Base-by-base conservation (phyloP, 2,113 vertebrate species). In the Lamprotornis superbus region DNA sequence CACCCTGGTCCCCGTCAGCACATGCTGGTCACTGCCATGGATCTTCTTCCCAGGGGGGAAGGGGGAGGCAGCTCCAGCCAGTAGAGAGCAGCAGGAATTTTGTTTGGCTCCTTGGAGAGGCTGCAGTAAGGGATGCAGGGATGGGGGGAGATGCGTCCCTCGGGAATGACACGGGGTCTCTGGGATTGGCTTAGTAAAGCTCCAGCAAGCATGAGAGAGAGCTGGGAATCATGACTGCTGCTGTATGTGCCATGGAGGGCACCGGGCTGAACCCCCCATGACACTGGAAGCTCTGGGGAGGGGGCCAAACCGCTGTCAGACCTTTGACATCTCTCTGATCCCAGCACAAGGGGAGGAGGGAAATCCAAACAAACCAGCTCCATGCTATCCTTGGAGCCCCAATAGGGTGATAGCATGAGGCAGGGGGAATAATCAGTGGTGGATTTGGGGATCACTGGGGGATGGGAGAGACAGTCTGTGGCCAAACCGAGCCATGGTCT, bases 31-130 rank as follows among this genome's bases (percentile, higher is more conserved):
- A 1, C 64, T 37, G 55, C 46, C 35, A 1, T 7, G 63, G 40
- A 17, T 71, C 47, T 52, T 59, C 33, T 42, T 47, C 52, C 47
- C 21, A 2, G 23, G 11, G 1, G 3, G 78, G 69, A 55, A 47
- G 2, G 22, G 33, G 55, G 20, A 71, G 55, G 59, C 80, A 90
- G 76, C 44, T 86, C 74, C 73, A 46, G 64, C 24, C 81, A n/a
- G 84, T 47, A 91, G 65, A 47, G 50, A 94, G 75, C 44, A 47
- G 47, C 44, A 40, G 87, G 84, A 78, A 82, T 95, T 96, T 93
- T 0, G 15, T 89, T 81, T 67, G 81, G 50, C 76, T 65, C 53
- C 67, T 92, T 0, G 1, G 40, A 78, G 70, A 89, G 30, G 33
- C 49, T 73, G 59, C 0, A 10, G 37, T 63, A 52, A 46, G 68